Conservation (phyloP, 1,140 invertebrate genomes). For the Oppia nitens region DNA sequence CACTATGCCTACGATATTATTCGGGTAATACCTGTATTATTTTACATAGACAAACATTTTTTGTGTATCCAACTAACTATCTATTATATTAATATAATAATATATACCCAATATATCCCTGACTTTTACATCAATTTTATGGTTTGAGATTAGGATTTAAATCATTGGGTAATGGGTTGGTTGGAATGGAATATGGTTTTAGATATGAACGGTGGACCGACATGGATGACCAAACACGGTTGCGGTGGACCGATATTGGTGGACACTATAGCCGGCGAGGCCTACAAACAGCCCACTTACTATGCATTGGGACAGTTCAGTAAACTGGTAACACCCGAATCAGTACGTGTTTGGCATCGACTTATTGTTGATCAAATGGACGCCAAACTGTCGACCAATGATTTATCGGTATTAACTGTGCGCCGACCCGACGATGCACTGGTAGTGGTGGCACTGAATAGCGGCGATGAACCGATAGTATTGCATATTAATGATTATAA, state of each 20-base stretch:
- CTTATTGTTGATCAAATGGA: constrained; percentile 21
- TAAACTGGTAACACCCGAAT: constrained; percentile 50
- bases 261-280: constrained; percentile 40
- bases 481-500: constrained; percentile 23
- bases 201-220: constrained; percentile 58
- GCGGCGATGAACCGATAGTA: constrained; percentile 31
- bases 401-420: constrained; percentile 39
- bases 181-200: constrained; percentile 77
- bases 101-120: too few species aligned
- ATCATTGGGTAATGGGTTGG: constrained; percentile 49
- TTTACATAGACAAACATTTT: not conserved
- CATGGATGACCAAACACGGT: constrained; percentile 49
- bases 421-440: constrained; percentile 36
- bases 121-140: too few species aligned
- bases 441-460: constrained; percentile 43
- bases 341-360: constrained; percentile 29
- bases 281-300: constrained; percentile 76
- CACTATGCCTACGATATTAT: constrained; percentile 17
- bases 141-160: constrained; percentile 30
- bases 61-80: too few species aligned
- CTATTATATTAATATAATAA: too few species aligned
- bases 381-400: too few species aligned
- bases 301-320: constrained; percentile 73
- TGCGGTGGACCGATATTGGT: constrained; percentile 63
- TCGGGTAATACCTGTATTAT: constrained; percentile 16